Percentiles rank a stretch among this genome's conserved stretches.
phyloP scores from a whole-genome alignment of 2,113 vertebrate genomes.

The Gavialis gangeticus region DNA sequence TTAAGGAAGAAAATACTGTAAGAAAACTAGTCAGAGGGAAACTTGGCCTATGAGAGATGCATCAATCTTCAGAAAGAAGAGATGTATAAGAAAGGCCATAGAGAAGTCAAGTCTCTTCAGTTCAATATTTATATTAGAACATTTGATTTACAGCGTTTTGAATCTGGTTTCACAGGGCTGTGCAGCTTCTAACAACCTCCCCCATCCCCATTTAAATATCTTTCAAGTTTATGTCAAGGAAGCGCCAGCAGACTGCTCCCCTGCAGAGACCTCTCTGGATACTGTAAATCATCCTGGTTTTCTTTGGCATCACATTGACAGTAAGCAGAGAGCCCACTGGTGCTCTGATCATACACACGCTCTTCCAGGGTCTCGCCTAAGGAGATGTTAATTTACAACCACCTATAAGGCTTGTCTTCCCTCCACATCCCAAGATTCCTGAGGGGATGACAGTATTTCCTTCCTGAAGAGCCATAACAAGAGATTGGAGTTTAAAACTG shows the following conservation, averaged over 20 bases:
- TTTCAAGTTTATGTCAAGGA: background rate
- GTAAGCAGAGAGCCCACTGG: background rate
- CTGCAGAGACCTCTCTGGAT: background rate
- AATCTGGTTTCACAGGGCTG: slow-evolving; percentile 27
- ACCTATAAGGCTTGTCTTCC: background rate
- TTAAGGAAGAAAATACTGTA: background rate
- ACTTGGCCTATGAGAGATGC: background rate
- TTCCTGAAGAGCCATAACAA: background rate
- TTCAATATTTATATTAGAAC: slow-evolving; percentile 11
- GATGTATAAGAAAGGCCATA: background rate
- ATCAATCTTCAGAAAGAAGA: background rate
- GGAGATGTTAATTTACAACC: background rate
- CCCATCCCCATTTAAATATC: background rate
- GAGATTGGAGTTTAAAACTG: background rate
- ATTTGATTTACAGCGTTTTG: background rate
- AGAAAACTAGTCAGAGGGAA: slow-evolving; percentile 7
- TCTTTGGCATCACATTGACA: slow-evolving; percentile 20
- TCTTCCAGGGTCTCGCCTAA: background rate
- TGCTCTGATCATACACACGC: background rate
- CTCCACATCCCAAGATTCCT: background rate
- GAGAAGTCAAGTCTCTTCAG: background rate
- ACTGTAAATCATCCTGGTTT: background rate
- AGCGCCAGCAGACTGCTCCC: background rate
- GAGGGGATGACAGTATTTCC: background rate
- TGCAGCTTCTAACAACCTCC: background rate